Conservation (phyloP, 2,888 invertebrate genomes). For the Platerodrilus igneus region DNA sequence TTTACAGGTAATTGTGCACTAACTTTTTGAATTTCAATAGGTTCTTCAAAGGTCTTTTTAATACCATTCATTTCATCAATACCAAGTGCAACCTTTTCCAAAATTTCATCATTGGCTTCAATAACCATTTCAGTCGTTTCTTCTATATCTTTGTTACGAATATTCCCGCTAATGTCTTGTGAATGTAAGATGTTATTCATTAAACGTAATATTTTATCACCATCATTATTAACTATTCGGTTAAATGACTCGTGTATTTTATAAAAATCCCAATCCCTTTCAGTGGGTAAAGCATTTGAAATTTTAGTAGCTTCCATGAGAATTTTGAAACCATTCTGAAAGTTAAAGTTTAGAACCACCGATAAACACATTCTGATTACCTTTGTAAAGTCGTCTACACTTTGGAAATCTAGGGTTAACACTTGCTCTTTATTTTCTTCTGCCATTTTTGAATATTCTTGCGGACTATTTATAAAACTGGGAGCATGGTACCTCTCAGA, state of each 20-base stretch:
- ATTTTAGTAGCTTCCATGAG: conserved; percentile 65
- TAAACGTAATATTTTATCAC: conserved; percentile 58
- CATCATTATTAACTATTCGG: conserved; percentile 59
- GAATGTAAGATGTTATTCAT: conserved; percentile 55
- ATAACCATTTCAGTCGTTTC: conserved; percentile 72
- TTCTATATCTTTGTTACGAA: conserved; percentile 54
- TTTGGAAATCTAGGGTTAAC: conserved; percentile 30
- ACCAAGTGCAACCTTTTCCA: conserved; percentile 73
- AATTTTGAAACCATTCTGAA: conserved; percentile 61
- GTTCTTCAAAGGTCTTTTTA: conserved; percentile 51
- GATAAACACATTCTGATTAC: too few relatives aligned
- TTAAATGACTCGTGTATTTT: conserved; percentile 73
- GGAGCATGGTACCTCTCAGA: too few relatives aligned
- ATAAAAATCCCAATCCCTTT: conserved; percentile 67
- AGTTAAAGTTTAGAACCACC: conserved; percentile 28
- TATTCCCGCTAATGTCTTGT: conserved; percentile 55
- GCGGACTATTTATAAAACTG: background rate
- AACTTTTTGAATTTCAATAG: conserved; percentile 50
- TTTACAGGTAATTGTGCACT: conserved; percentile 46
- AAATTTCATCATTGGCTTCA: conserved; percentile 77
- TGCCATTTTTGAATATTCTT: background rate
- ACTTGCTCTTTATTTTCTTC: conserved; percentile 3
- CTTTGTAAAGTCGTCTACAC: conserved; percentile 44
- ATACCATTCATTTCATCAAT: conserved; percentile 66
- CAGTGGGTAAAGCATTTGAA: conserved; percentile 68